Base-by-base conservation (phyloP, 2,888 invertebrate genomes). In the Candidula unifasciata region DNA sequence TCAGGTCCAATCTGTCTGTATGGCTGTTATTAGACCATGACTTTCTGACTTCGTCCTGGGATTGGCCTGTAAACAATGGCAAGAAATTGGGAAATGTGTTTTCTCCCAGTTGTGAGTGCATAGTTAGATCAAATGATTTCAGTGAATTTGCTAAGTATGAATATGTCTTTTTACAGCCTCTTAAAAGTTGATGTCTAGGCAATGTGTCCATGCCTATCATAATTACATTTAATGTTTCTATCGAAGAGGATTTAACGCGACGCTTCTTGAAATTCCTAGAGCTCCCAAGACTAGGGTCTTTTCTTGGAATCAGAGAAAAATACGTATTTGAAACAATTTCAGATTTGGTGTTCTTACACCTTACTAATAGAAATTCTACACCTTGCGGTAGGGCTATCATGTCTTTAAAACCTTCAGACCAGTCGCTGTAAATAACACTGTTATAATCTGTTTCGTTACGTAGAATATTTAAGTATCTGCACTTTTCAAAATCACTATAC, bases 91-190 rank as follows among this genome's bases (percentile, higher is more conserved):
- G 97, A 92, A 97, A 98, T 0, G 98, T 98, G 93, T 98, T 98
- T 93, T 98, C 98, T 5, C 96, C 98, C 60, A 98, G 96, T 95
- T 98, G 98, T 92, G 97, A 97, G 93, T 97, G 97, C 10, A 98
- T 98, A 88, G 96, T 93, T 92, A 98, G 95, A 92, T 97, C 97
- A 78, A 97, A 95, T 68, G 96, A 96, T 24, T 95, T 95, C 86
- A 96, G 94, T 30, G 95, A 95, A 27, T 95, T 93, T 85, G 95
- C 94, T 81, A 97, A 94, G 88, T 95, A 95, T 2, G 94, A 92
- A 5, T 90, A 89, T 82, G 90, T 97, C 90, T 95, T 95, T 0
- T 96, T 96, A 96, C 98, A 96, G 89, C 96, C 96, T 74, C 98
- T 95, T 87, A 96, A 95, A 89, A 97, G 96, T 93, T 97, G 97